Evolutionary conservation across 2,797 vertebrate species (phyloP).

Genomic region (Sebastes melanostomus): DNA sequence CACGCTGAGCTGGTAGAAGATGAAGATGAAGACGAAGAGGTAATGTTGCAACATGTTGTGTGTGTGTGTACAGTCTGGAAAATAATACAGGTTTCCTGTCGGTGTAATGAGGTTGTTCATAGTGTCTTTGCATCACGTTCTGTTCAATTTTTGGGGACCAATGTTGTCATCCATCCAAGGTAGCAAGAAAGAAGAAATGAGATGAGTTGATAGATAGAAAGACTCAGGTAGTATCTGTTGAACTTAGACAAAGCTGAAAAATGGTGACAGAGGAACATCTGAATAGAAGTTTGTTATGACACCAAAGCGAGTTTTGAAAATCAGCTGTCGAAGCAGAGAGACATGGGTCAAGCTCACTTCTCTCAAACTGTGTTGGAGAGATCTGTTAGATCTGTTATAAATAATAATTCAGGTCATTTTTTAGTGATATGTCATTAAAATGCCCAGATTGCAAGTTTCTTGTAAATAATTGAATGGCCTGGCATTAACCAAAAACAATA

Average conservation of each 20-base stretch:
- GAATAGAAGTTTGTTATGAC: neutral
- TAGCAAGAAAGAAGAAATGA: neutral
- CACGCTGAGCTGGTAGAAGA: conserved; percentile 79
- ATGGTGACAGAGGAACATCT: neutral
- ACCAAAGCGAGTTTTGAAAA: neutral
- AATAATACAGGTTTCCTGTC: neutral
- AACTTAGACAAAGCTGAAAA: neutral
- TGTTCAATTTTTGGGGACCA: neutral
- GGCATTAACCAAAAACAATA: conserved; percentile 2
- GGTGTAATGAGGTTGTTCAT: neutral
- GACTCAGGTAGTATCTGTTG: neutral
- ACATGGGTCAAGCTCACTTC: neutral
- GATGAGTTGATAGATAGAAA: neutral
- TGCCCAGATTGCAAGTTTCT: neutral
- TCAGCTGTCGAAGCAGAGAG: neutral
- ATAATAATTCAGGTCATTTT: too few species aligned
- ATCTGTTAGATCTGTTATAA: too few species aligned
- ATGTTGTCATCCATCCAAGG: neutral
- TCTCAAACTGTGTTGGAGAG: neutral
- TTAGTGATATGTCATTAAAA: neutral
- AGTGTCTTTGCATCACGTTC: neutral
- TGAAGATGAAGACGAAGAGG: conserved; percentile 80
- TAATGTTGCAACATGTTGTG: conserved; percentile 33
- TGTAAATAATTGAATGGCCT: neutral
- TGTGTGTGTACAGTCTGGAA: neutral